Base-by-base conservation (phyloP, 2,797 vertebrate genomes). In the Selene dorsalis region DNA sequence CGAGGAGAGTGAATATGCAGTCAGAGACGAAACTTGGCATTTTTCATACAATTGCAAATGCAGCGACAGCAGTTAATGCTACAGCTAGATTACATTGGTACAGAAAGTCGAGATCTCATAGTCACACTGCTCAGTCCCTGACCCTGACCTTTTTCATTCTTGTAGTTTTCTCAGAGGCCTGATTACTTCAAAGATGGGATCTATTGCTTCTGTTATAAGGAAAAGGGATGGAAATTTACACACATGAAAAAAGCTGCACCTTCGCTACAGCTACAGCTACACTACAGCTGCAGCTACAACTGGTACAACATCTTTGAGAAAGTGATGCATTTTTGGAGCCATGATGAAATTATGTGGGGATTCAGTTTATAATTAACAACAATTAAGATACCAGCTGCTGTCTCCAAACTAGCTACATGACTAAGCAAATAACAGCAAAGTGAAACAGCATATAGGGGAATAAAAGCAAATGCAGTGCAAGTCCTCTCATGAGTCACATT, bases 41-140 rank as follows among this genome's bases (percentile, higher is more conserved):
- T 17, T 69, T 77, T 57, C 38, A 14, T 58, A 56, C 50, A 73
- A 26, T 75, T 57, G 77, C 43, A 55, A 61, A 57, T 48, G 60
- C 9, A 56, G 45, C 30, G 61, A 58, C 45, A 65, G 41, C 20
- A 71, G 52, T 61, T 43, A 12, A 69, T 69, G 12, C 22, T 61
- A 52, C 68, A 32, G 43, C 45, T 73, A 26, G 20, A 48, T n/a
- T 20, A 48, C 18, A 20, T 48, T 9, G 2, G 20, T 48, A 20
- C 18, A n/a, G 18, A n/a, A 20, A 48, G 20, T 7, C 9, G 18
- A 48, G 45, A 18, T 7, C 45, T 20, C 45, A 47, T 18, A 47
- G 45, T 18, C 45, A 18, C 17, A 6, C 45, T 20, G 18, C 45
- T 48, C 18, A 20, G 45, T 48, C 18, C 45, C 45, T 48, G 45